Evolutionary conservation across 2,113 vertebrate species (phyloP), one percentile per base, ranked within the genome.

Genomic region (Coreoperca whiteheadi): DNA sequence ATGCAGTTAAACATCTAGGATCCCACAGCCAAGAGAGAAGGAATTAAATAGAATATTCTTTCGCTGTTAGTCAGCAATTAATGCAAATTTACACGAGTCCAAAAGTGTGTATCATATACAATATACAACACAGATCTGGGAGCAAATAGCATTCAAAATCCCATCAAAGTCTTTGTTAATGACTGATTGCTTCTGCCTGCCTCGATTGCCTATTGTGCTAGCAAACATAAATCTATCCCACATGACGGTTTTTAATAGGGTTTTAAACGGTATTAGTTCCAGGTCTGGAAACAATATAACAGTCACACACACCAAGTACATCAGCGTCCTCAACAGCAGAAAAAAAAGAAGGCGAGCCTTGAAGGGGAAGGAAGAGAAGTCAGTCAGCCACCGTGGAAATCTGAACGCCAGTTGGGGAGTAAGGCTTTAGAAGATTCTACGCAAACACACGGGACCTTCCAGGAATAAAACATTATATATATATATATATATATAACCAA

Each of bases 11-110:
- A 97, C 95, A 97, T 96, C 95, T 96, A 97, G 95, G 96, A 97
- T 96, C 96, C 96, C 96, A 97, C 93, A 97, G 96, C 97, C 94
- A 97, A 95, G 96, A 96, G 95, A 96, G 95, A 96, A 97, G 96
- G 94, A 96, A 97, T 97, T 97, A 97, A 98, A 98, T 96, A 96
- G 93, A 97, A 91, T 95, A 96, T 96, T 94, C 90, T 94, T 92
- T 90, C 94, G 96, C 96, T 95, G 93, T 97, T 97, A 97, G 97
- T 97, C 96, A 98, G 97, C 96, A 97, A 96, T 96, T 96, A 97
- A 97, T 97, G 94, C 95, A 97, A 98, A 97, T 97, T 96, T 97
- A 98, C 96, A 97, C 91, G 94, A 96, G 96, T 97, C 96, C 96
- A 96, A 97, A 97, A 97, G 95, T 96, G 92, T 97, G 90, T 97